Evolutionary conservation across 2,797 vertebrate species (phyloP).

Genomic region (Amniataba percoides): DNA sequence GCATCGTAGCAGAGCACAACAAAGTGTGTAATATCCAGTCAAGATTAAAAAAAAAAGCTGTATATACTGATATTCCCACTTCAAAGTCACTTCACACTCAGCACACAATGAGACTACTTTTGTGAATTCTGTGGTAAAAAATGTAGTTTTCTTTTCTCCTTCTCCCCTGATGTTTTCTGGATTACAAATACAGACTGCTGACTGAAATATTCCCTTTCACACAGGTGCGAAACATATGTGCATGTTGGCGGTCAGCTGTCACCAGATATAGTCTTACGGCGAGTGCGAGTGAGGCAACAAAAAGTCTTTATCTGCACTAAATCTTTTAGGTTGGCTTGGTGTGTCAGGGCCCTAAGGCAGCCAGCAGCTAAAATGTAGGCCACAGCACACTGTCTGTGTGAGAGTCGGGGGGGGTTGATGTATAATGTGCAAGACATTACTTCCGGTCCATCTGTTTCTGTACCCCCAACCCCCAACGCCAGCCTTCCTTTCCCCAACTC

Average conservation of each 20-base stretch:
- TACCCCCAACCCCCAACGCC: slow-evolving; percentile 25
- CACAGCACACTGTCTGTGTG: slow-evolving; percentile 57
- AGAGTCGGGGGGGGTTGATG: slow-evolving; percentile 24
- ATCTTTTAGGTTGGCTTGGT: slow-evolving; percentile 44
- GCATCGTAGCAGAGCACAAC: background rate
- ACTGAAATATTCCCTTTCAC: slow-evolving; percentile 1
- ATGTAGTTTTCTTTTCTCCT: background rate
- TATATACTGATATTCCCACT: background rate
- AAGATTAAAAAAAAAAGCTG: too few species aligned
- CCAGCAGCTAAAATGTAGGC: slow-evolving; percentile 72
- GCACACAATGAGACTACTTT: background rate
- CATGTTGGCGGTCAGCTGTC: background rate
- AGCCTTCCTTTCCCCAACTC: slow-evolving; percentile 17
- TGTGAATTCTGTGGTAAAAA: background rate
- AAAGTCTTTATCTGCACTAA: slow-evolving; percentile 29
- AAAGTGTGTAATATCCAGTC: too few species aligned
- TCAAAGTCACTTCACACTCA: background rate
- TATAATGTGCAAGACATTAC: slow-evolving; percentile 57
- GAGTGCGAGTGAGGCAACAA: slow-evolving; percentile 5
- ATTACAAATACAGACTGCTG: background rate
- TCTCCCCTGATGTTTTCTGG: background rate
- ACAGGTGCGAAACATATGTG: slow-evolving; percentile 21
- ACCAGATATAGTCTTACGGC: background rate
- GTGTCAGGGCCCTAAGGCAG: slow-evolving; percentile 59
- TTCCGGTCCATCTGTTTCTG: slow-evolving; percentile 69